These are phyloP conservation scores for Hydrozoanthus tunicans DNA, from an alignment of 64 coral and sea anemone species.

Conservation along the genomic window DNA sequence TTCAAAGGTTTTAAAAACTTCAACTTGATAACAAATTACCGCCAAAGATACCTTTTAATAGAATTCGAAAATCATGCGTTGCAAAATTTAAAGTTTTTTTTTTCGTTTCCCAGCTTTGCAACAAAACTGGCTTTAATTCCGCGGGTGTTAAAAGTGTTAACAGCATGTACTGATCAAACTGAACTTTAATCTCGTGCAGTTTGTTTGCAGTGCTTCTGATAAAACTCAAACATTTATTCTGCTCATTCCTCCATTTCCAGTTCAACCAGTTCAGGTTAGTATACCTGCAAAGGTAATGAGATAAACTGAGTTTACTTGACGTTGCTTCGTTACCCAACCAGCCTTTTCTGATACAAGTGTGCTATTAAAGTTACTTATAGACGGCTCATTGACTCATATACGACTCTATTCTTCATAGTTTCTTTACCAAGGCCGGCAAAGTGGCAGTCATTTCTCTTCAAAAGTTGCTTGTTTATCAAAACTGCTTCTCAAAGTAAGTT, in stretches of 20 bases:
- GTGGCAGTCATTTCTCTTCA: too few relatives aligned
- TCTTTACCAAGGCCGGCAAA: too few relatives aligned
- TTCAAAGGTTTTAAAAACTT: too few relatives aligned
- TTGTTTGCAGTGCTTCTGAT: background rate
- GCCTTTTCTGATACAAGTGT: background rate
- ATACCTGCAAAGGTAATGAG: conserved; percentile 20
- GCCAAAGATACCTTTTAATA: too few relatives aligned
- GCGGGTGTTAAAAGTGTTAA: background rate
- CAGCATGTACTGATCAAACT: background rate
- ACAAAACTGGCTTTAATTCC: background rate
- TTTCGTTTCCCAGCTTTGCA: background rate
- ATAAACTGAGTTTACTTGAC: background rate
- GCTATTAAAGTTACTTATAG: background rate
- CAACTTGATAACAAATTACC: too few relatives aligned
- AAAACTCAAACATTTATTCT: too few relatives aligned
- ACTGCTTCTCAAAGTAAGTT: too few relatives aligned
- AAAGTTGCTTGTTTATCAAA: too few relatives aligned
- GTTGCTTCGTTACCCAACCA: background rate
- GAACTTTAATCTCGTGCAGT: background rate
- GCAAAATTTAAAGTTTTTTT: background rate
- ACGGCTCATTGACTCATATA: too few relatives aligned
- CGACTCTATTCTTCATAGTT: too few relatives aligned
- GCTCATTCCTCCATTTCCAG: background rate
- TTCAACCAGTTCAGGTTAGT: background rate
- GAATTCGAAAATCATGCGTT: too few relatives aligned